A percentile compares a stretch with the other conserved stretches of the same genome.
These are phyloP conservation scores for Hydropotes inermis DNA, from an alignment of 2,113 vertebrate genomes.

Conservation along the genomic window DNA sequence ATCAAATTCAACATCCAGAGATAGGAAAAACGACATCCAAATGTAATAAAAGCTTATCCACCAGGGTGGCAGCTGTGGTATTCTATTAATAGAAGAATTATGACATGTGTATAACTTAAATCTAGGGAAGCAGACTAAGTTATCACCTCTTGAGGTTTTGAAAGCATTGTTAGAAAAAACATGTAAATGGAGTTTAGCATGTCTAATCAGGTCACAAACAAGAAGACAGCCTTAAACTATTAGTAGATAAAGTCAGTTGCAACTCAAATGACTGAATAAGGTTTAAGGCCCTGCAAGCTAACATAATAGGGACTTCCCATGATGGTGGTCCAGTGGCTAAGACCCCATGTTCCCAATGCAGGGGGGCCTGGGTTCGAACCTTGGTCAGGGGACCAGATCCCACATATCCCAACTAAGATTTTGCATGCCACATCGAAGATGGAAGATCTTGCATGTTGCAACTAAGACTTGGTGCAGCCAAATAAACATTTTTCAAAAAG, in stretches of 20 bases:
- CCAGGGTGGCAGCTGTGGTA: not conserved
- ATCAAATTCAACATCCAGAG: not conserved
- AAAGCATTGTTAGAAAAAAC: slow-evolving; percentile 7
- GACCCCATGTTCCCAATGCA: not conserved
- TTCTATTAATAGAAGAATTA: slow-evolving; percentile 37
- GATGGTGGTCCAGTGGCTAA: not conserved
- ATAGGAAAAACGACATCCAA: slow-evolving; percentile 3
- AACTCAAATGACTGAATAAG: not conserved
- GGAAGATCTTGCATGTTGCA: not conserved
- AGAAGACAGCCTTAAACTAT: not conserved
- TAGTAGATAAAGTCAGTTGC: not conserved
- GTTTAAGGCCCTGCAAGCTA: not conserved
- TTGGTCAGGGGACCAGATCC: not conserved
- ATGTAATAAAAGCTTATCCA: not conserved
- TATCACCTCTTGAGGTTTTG: slow-evolving; percentile 2
- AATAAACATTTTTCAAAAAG: not conserved
- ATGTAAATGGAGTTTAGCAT: not conserved
- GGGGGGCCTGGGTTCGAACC: not conserved
- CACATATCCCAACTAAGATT: not conserved
- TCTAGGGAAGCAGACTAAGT: not conserved
- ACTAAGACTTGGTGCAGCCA: not conserved
- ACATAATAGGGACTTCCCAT: not conserved
- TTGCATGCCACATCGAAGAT: not conserved
- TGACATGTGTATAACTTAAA: not conserved
- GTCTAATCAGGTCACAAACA: not conserved